phyloP scores from a whole-genome alignment of 92 coral and sea anemone species.

The Parazoanthus darwini region DNA sequence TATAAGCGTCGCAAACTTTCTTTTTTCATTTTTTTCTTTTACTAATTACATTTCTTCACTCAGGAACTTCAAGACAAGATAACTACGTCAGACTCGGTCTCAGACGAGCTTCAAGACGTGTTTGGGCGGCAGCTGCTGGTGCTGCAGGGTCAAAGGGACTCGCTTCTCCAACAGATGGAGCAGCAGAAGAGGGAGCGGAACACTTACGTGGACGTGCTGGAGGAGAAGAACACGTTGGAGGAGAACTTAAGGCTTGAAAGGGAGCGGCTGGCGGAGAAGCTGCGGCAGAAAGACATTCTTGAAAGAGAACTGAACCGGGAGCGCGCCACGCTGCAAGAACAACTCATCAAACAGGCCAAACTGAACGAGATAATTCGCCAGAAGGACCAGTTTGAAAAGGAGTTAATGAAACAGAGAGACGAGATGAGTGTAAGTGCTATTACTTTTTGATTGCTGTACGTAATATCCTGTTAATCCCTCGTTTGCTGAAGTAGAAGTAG shows the following conservation, averaged over 20 bases:
- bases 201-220: slow-evolving; percentile 89
- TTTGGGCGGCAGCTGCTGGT: slow-evolving; percentile 91
- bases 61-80: slow-evolving; percentile 93
- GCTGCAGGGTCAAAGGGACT: slow-evolving; percentile 90
- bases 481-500: neutral
- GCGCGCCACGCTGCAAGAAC: slow-evolving; percentile 88
- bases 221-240: slow-evolving; percentile 90
- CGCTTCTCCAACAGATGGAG: slow-evolving; percentile 83
- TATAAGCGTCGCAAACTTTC: too few relatives aligned
- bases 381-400: slow-evolving; percentile 93
- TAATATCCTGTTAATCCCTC: neutral
- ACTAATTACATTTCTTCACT: neutral
- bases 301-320: slow-evolving; percentile 92
- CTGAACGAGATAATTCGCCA: slow-evolving; percentile 93
- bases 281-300: slow-evolving; percentile 87
- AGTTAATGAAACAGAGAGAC: slow-evolving; percentile 81
- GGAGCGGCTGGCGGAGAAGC: slow-evolving; percentile 83
- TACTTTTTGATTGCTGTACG: neutral
- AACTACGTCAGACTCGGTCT: slow-evolving; percentile 87
- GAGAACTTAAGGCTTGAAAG: slow-evolving; percentile 92
- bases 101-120: slow-evolving; percentile 92
- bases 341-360: slow-evolving; percentile 90
- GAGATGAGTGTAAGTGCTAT: slow-evolving; percentile 74
- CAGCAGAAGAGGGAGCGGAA: slow-evolving; percentile 93
- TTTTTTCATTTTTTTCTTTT: neutral